These are phyloP conservation scores for Connochaetes taurinus DNA, from an alignment of 2,113 vertebrate species.

Conservation along the genomic window DNA sequence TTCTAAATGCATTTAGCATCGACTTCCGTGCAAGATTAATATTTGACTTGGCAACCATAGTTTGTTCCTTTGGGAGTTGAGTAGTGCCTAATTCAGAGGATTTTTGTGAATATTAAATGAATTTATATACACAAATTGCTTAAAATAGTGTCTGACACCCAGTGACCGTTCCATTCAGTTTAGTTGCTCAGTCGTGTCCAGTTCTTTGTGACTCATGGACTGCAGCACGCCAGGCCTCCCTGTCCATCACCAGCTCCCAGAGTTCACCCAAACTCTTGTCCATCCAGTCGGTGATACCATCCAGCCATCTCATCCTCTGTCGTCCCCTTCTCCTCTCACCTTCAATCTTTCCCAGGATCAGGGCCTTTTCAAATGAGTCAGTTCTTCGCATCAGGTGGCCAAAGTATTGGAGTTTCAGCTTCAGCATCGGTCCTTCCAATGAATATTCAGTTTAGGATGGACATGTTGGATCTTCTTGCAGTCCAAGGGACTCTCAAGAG, in stretches of 20 bases:
- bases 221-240: background rate
- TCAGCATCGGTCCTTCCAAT: fast-evolving
- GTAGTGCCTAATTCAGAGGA: background rate
- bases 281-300: background rate
- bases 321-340: background rate
- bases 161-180: background rate
- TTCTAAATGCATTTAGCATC: background rate
- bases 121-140: background rate
- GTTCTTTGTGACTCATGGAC: background rate
- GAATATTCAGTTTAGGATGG: background rate
- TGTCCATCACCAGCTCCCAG: background rate
- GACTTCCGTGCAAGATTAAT: background rate
- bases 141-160: background rate
- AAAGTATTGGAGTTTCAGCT: background rate
- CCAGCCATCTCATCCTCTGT: background rate
- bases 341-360: background rate
- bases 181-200: fast-evolving
- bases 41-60: background rate
- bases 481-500: background rate
- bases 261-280: background rate
- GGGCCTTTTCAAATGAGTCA: background rate
- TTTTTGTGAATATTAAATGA: background rate
- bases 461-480: background rate
- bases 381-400: background rate
- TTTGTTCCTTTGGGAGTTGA: background rate